A percentile compares a stretch with the other conserved stretches of the same genome.
These are phyloP conservation scores for Enteromius treurensis DNA, from an alignment of 2,797 vertebrate genomes.

Conservation along the genomic window DNA sequence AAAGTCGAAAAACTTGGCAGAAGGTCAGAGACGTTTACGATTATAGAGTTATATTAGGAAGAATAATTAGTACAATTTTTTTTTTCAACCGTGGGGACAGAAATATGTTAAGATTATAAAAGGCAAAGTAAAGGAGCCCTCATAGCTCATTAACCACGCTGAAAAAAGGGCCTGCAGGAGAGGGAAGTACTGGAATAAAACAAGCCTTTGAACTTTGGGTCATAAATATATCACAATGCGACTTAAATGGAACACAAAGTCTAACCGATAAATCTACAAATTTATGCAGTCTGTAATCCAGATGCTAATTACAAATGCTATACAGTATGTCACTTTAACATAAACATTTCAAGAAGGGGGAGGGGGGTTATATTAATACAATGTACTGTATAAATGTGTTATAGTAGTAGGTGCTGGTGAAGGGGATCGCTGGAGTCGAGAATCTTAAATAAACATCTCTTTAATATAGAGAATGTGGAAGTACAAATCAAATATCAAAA, in stretches of 20 bases:
- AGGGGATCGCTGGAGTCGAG: too few relatives aligned
- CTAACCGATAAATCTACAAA: neutral
- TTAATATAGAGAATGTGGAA: too few relatives aligned
- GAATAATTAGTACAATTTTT: constrained; percentile 77
- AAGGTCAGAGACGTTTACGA: constrained; percentile 69
- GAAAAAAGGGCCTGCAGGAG: constrained; percentile 21
- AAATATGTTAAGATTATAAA: constrained; percentile 77
- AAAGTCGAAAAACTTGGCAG: constrained; percentile 78
- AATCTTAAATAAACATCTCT: too few relatives aligned
- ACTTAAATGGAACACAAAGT: neutral
- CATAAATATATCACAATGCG: constrained; percentile 1
- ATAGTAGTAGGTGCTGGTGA: too few relatives aligned
- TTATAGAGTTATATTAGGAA: constrained; percentile 72
- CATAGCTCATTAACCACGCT: neutral
- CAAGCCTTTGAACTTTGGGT: constrained; percentile 20
- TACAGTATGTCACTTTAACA: neutral
- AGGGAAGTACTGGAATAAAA: constrained; percentile 35
- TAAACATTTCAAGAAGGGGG: neutral
- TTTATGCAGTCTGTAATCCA: neutral
- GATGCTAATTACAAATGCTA: constrained; percentile 40
- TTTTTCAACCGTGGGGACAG: constrained; percentile 72
- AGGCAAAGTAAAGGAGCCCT: constrained; percentile 61
- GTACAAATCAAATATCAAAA: too few relatives aligned
- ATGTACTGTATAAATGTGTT: too few relatives aligned
- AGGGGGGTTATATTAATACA: too few relatives aligned